These are phyloP conservation scores for Eclectus roratus DNA, from an alignment of 2,113 vertebrate genomes.

Conservation along the genomic window DNA sequence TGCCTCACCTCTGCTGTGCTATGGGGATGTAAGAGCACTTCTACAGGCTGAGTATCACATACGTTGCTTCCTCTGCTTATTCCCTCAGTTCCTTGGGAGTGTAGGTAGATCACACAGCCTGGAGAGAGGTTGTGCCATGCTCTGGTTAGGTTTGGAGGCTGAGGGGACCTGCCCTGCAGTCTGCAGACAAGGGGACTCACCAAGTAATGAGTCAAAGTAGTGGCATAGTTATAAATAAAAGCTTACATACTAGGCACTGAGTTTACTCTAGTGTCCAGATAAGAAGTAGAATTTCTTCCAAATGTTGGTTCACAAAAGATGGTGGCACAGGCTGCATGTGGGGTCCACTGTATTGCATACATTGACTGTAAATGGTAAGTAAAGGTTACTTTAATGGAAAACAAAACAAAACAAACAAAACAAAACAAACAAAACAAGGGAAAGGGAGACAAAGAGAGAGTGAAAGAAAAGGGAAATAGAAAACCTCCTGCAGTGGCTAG, in stretches of 20 bases:
- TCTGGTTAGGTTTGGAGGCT: not conserved
- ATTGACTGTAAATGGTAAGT: not conserved
- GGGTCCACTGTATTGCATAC: not conserved
- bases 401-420: not conserved
- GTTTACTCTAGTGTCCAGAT: not conserved
- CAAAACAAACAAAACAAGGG: not conserved
- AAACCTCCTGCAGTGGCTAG: not conserved
- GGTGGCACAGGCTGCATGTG: not conserved
- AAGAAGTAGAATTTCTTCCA: not conserved
- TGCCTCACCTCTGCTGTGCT: not conserved
- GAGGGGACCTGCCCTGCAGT: not conserved
- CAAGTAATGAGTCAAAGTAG: not conserved
- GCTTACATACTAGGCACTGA: not conserved
- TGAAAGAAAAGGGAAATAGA: not conserved
- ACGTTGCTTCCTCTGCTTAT: not conserved
- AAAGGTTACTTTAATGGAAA: not conserved
- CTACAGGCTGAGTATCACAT: rapidly evolving
- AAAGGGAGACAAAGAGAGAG: not conserved
- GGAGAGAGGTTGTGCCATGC: not conserved
- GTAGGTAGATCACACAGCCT: not conserved
- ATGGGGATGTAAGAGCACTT: not conserved
- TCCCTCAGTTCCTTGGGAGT: not conserved
- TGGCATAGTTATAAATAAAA: not conserved
- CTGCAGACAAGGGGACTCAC: not conserved
- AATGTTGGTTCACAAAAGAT: not conserved